Conservation (phyloP, 1,140 invertebrate genomes). For the Drosophila pachea region DNA sequence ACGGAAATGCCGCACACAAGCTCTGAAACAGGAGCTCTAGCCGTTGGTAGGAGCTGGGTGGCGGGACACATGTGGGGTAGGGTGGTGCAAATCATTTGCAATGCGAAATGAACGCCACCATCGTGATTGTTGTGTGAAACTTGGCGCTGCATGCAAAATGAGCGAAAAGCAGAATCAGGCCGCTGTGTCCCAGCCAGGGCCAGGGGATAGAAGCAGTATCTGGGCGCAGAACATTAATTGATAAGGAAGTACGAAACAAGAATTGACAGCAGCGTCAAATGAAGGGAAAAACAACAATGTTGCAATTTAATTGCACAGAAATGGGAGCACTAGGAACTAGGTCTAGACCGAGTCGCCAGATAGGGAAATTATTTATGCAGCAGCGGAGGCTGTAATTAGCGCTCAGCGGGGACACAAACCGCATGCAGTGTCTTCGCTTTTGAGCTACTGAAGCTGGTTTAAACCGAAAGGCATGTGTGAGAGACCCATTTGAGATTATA, state of each 20-base stretch:
- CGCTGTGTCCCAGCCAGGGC: not conserved
- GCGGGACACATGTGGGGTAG: not conserved
- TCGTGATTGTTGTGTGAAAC: slow-evolving; percentile 66
- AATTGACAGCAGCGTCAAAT: slow-evolving; percentile 15
- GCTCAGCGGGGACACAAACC: slow-evolving; percentile 19
- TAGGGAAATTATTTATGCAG: slow-evolving; percentile 7
- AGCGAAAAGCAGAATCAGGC: slow-evolving; percentile 22
- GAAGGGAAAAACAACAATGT: slow-evolving; percentile 13
- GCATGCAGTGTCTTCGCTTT: no score
- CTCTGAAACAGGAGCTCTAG: slow-evolving; percentile 3
- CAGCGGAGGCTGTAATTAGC: not conserved
- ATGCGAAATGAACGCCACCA: slow-evolving; percentile 47
- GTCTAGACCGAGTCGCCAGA: slow-evolving; percentile 16
- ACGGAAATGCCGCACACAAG: slow-evolving; percentile 36
- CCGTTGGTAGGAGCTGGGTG: not conserved
- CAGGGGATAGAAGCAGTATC: not conserved
- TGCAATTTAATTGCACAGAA: slow-evolving; percentile 23
- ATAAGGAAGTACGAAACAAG: slow-evolving; percentile 34
- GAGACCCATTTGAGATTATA: no score
- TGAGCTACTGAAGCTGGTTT: no score
- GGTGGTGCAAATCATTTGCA: slow-evolving; percentile 53
- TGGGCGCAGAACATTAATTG: slow-evolving; percentile 26
- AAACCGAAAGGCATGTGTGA: no score
- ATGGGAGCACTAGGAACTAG: slow-evolving; percentile 22
- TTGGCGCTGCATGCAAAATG: slow-evolving; percentile 59